A percentile compares a stretch with the other conserved stretches of the same genome.
These are phyloP conservation scores for Amia ocellicauda DNA, from an alignment of 2,113 vertebrate species.

Conservation along the genomic window DNA sequence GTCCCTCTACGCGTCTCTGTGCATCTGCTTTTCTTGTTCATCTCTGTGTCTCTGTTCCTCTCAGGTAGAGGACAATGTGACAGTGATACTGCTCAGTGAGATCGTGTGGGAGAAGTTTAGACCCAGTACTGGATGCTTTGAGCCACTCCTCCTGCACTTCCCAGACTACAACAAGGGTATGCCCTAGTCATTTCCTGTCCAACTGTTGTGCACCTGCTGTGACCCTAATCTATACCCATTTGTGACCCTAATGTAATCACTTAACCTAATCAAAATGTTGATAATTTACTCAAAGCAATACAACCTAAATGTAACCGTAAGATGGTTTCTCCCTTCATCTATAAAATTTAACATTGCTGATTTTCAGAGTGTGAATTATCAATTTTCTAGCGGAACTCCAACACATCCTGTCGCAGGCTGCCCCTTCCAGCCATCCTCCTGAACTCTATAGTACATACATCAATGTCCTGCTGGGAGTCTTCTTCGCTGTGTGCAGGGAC, in stretches of 20 bases:
- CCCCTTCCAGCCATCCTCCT: constrained; percentile 77
- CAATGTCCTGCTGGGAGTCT: constrained; percentile 95
- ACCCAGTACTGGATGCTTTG: constrained; percentile 82
- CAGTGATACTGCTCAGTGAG: constrained; percentile 86
- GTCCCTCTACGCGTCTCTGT: not conserved
- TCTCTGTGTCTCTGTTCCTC: too few relatives aligned
- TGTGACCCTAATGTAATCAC: too few relatives aligned
- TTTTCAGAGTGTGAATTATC: too few relatives aligned
- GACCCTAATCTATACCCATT: constrained; percentile 20
- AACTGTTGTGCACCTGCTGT: too few relatives aligned
- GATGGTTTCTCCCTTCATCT: too few relatives aligned
- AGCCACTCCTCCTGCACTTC: constrained; percentile 87
- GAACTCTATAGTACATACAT: constrained; percentile 91
- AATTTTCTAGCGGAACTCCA: constrained; percentile 77
- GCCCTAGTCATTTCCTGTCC: too few relatives aligned
- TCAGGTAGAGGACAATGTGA: constrained; percentile 85
- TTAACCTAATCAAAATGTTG: too few relatives aligned
- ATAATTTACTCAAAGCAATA: too few relatives aligned
- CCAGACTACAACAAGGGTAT: constrained; percentile 96
- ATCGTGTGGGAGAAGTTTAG: constrained; percentile 94
- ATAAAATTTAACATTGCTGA: too few relatives aligned
- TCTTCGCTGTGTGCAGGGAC: constrained; percentile 91
- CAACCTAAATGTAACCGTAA: too few relatives aligned
- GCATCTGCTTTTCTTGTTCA: too few relatives aligned
- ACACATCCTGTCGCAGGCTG: constrained; percentile 81